phyloP scores from a whole-genome alignment of 2,113 vertebrate genomes.

The Tauraco erythrolophus region DNA sequence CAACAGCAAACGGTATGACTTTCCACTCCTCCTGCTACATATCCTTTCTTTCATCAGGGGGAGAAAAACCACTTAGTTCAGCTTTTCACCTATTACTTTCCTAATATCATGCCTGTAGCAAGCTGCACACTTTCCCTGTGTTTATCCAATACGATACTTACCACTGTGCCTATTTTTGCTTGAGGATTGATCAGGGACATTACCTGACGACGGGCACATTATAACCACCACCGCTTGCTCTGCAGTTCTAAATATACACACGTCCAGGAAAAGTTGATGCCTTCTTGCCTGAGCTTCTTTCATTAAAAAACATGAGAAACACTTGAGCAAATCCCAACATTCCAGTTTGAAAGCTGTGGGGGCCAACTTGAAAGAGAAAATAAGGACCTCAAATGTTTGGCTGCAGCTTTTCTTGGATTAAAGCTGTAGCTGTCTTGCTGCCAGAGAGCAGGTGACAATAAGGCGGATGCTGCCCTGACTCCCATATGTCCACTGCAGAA shows the following conservation, averaged over 20 bases:
- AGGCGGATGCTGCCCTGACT: neutral
- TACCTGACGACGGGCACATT: fast-evolving
- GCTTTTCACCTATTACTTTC: neutral
- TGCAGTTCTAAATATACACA: neutral
- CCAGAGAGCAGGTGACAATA: neutral
- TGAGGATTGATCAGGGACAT: neutral
- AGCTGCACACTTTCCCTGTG: neutral
- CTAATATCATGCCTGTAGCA: neutral
- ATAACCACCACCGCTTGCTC: neutral
- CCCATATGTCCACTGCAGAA: neutral
- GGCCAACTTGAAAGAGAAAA: neutral
- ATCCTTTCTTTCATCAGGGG: neutral
- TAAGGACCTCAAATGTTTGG: neutral
- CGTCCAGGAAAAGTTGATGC: neutral
- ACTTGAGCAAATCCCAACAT: neutral
- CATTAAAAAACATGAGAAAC: neutral
- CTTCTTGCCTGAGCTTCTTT: neutral
- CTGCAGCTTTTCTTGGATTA: neutral
- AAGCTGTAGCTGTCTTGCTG: neutral
- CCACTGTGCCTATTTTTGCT: neutral
- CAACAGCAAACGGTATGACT: neutral
- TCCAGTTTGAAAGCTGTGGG: neutral
- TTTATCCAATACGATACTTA: neutral
- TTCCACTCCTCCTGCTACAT: neutral
- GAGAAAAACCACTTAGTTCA: neutral